Conservation (phyloP, 1,140 invertebrate genomes). For the Diorhabda carinulata region DNA sequence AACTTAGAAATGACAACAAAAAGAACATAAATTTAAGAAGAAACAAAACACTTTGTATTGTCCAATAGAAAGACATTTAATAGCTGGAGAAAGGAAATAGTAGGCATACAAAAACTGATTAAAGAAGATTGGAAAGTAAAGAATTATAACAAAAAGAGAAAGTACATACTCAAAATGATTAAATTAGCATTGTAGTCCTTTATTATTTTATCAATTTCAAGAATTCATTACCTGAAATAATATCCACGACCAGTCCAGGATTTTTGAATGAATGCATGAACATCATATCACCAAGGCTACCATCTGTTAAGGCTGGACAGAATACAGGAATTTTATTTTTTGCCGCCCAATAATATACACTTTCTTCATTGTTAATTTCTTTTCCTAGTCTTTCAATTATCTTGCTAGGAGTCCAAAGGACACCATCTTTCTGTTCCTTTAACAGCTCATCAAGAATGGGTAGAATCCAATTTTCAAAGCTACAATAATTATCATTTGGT, state of each 20-base stretch:
- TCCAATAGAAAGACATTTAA: no score
- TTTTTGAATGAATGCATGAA: slow-evolving; percentile 96
- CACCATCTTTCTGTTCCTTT: slow-evolving; percentile 75
- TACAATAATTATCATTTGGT: slow-evolving; percentile 98
- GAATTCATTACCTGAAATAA: slow-evolving; percentile 69
- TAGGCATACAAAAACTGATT: no score
- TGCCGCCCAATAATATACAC: slow-evolving; percentile 97
- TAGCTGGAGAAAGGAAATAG: no score
- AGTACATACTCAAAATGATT: no score
- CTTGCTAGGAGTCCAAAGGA: slow-evolving; percentile 91
- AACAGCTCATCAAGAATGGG: slow-evolving; percentile 91
- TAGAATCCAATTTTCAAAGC: slow-evolving; percentile 97
- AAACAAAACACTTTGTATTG: no score
- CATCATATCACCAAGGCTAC: slow-evolving; percentile 98
- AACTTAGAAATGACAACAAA: no score
- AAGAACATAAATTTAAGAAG: no score
- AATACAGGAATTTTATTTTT: slow-evolving; percentile 98
- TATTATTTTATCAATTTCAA: no score
- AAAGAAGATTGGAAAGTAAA: no score
- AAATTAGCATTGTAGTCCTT: no score
- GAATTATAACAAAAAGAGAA: no score
- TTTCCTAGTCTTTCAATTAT: slow-evolving; percentile 80
- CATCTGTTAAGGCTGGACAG: slow-evolving; percentile 97
- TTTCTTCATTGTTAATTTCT: slow-evolving; percentile 86
- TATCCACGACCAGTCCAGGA: slow-evolving; percentile 90